phyloP scores from a whole-genome alignment of 2,113 vertebrate genomes.

The Nesoenas mayeri region DNA sequence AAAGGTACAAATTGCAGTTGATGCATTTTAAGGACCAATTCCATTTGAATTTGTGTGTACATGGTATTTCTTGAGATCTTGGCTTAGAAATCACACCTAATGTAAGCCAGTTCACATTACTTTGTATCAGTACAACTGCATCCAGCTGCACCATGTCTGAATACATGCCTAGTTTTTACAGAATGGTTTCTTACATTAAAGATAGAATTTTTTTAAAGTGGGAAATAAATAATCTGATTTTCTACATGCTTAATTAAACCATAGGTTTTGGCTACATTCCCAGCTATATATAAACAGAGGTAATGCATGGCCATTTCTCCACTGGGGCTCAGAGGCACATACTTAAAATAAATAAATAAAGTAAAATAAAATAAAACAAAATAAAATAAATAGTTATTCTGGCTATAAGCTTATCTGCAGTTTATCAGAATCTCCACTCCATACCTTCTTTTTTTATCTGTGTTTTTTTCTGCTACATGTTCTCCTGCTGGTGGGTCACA shows the following conservation, averaged over 20 bases:
- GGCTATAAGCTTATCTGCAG: neutral
- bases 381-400: neutral
- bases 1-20: neutral
- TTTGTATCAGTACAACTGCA: neutral
- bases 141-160: neutral
- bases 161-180: neutral
- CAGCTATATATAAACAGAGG: neutral
- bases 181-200: neutral
- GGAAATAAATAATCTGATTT: neutral
- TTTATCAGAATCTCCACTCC: neutral
- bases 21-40: neutral
- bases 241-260: neutral
- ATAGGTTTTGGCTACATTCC: neutral
- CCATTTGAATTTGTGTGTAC: neutral
- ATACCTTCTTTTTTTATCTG: neutral
- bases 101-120: neutral
- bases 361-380: neutral
- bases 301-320: neutral
- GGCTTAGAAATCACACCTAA: neutral
- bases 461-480: neutral
- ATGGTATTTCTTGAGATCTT: neutral
- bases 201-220: neutral
- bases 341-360: neutral
- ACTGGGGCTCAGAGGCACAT: accelerated
- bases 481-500: neutral